Base-by-base conservation (phyloP, 2,888 invertebrate genomes). In the Cheilosia soror region DNA sequence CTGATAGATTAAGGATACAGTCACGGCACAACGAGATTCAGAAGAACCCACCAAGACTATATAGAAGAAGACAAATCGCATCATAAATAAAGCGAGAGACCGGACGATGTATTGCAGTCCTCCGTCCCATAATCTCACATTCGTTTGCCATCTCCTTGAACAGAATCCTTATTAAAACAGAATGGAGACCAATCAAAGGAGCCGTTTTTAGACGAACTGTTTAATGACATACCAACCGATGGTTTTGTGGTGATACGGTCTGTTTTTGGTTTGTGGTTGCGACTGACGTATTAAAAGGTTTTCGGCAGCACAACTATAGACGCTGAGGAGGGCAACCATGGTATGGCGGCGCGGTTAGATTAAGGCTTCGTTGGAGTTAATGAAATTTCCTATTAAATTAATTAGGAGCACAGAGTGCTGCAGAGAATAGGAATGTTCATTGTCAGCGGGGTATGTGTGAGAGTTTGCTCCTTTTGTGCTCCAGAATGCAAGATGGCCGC, bases 381-480 rank as follows among this genome's bases (percentile, higher is more conserved):
- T 77, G 77, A 68, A 69, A 69, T 77, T 77, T 77, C 47, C 68
- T 62, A 77, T 77, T 77, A 68, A 68, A 77, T 69, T 77, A 77
- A 77, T 76, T 68, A 62, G 53, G n/a, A 68, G 42, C 29, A 20
- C 29, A 5, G 27, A 62, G 44, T 51, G 51, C 40, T 60, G 29
- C 40, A 42, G 6, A 42, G 62, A 53, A 71, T 37, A 49, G 33
- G 27, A 49, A 58, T 55, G 53, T 20, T 13, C 15, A 13, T 29
- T 37, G 27, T 49, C 5, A 15, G 9, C 27, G 47, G 4, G 49
- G 55, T 57, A 13, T 40, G 49, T 49, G 20, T 5, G 15, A 25
- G 49, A 20, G 29, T 15, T 4, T 76, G 31, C 11, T 68, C 68
- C 51, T 68, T 66, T 76, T 51, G 25, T 58, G n/a, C 25, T 29